A percentile compares a stretch with the other conserved stretches of the same genome.
Conservation (phyloP, 2,797 vertebrate genomes). For the Poeciliopsis infans region DNA sequence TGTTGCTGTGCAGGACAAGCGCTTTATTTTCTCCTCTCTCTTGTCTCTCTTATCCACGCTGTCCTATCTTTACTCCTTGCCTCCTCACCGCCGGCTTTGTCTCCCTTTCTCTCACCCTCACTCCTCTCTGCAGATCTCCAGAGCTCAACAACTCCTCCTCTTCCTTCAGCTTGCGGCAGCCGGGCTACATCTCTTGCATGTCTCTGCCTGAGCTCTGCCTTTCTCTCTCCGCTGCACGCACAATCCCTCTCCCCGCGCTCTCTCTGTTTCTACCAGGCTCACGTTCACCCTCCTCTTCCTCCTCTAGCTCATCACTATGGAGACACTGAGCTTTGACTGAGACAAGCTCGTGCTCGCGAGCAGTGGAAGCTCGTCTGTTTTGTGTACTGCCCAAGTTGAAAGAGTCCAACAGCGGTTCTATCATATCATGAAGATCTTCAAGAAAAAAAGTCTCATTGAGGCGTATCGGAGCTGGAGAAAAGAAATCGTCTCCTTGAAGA, state of each 20-base stretch:
- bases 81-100: slow-evolving; percentile 68
- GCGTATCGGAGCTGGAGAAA: not conserved
- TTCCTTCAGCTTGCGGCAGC: slow-evolving; percentile 76
- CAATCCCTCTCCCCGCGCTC: slow-evolving; percentile 25
- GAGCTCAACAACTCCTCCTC: slow-evolving; percentile 73
- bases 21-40: slow-evolving; percentile 18
- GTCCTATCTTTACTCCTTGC: slow-evolving; percentile 52
- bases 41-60: slow-evolving; percentile 37
- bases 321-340: slow-evolving; percentile 63
- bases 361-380: slow-evolving; percentile 36
- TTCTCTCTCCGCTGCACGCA: slow-evolving; percentile 35
- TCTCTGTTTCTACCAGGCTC: slow-evolving; percentile 46
- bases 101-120: slow-evolving; percentile 57
- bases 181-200: slow-evolving; percentile 79
- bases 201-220: slow-evolving; percentile 75
- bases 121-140: slow-evolving; percentile 71
- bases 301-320: slow-evolving; percentile 73
- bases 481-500: not conserved
- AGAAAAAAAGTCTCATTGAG: not conserved
- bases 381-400: slow-evolving; percentile 38
- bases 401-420: not conserved
- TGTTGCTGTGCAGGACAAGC: slow-evolving; percentile 34
- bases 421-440: not conserved
- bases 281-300: slow-evolving; percentile 48
- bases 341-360: slow-evolving; percentile 58